Evolutionary conservation across 1,140 invertebrate genomes (phyloP), one percentile per base, ranked within the genome.

Genomic region (Reticulitermes speratus): DNA sequence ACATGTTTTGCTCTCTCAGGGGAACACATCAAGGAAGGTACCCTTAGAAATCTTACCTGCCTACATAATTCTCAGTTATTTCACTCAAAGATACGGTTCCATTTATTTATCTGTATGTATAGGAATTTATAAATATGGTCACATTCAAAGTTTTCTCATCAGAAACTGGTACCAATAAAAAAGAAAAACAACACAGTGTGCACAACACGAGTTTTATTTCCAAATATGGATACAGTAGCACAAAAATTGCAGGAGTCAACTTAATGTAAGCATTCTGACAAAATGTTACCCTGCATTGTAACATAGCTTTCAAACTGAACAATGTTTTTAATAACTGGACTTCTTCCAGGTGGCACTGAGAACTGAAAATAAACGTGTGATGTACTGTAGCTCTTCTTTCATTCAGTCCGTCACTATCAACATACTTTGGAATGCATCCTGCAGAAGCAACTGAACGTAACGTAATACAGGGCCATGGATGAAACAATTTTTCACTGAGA

Each of bases 31-130:
- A 75, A 75, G n/a, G n/a, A 75, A 75, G n/a, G n/a, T 25, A 75
- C n/a, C 19, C 19, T 30, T 30, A 75, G 7, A 75, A 75, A 75
- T 30, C 65, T 38, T 75, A 75, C n/a, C n/a, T 8, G n/a, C n/a
- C 65, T 84, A 84, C 59, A 32, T 55, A 38, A 84, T 84, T 84
- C 55, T n/a, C 52, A 52, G 21, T 52, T 84, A 84, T 84, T 55
- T 84, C 84, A 84, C n/a, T 84, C 84, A 84, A 55, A 84, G 55
- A 84, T 84, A 84, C 32, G 55, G 84, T 65, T 84, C 52, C 84
- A 84, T 65, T 84, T 84, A 84, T 84, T 55, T 84, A 55, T 84
- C 3, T 75, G 30, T 75, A 75, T 75, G 9, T 75, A 75, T 75
- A 75, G 65, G 65, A 75, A 75, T 75, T 84, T 59, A 84, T 84